Base-by-base conservation (phyloP, 2,888 invertebrate species). In the Linyphia triangularis region DNA sequence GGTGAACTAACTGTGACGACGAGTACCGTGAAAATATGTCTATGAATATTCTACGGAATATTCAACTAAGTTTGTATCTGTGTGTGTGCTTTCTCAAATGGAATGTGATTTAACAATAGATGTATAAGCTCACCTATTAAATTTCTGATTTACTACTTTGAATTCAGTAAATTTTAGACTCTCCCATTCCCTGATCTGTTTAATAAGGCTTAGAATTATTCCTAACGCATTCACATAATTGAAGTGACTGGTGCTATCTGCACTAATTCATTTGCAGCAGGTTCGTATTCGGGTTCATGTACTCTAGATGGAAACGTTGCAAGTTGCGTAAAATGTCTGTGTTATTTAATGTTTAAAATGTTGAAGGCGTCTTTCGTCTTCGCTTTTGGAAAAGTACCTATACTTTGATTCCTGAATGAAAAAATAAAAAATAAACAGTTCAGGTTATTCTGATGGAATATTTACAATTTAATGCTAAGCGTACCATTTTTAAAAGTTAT, bases 241-340 rank as follows among this genome's bases (percentile, higher is more conserved):
- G 13, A 22, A 40, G 13, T 70, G 26, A 40, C n/a, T 26, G 70
- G 70, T 70, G 70, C 70, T 43, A 43, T 24, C 24, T 70, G 70
- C 70, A 70, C 40, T 43, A 2, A 4, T 5, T 22, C 13, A 0
- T 70, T 7, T 7, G 10, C n/a, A 43, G 26, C 70, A 70, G 70
- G 70, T 70, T 70, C 43, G 70, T 70, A 70, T 70, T 22, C 70
- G 70, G 70, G 70, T 43, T 43, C 24, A 70, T 40, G 40, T 51
- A 51, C 16, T n/a, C n/a, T n/a, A n/a, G n/a, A n/a, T n/a, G n/a
- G n/a, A n/a, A n/a, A n/a, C n/a, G n/a, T n/a, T n/a, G n/a, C n/a
- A n/a, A n/a, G n/a, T n/a, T n/a, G n/a, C n/a, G n/a, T n/a, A n/a
- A n/a, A n/a, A n/a, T n/a, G n/a, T n/a, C n/a, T n/a, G n/a, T n/a